phyloP scores from a whole-genome alignment of 2,797 vertebrate species.

The Eulemur coronatus region DNA sequence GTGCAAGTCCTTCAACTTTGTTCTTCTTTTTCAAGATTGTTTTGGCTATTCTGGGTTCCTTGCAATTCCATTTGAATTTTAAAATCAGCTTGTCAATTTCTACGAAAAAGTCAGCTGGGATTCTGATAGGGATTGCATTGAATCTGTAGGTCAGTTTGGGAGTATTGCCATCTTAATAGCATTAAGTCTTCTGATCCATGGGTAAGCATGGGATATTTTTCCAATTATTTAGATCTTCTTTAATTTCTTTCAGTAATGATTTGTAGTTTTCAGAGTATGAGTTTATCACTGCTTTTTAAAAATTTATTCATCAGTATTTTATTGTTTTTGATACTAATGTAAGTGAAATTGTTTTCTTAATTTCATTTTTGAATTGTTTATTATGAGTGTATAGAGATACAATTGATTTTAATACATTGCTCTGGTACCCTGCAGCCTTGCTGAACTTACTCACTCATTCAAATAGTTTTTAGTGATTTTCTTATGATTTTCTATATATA shows the following conservation, averaged over 20 bases:
- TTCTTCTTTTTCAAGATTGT: not conserved
- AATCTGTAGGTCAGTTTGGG: not conserved
- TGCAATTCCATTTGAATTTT: not conserved
- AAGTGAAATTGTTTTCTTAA: not conserved
- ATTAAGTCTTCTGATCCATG: not conserved
- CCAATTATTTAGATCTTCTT: not conserved
- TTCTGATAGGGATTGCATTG: not conserved
- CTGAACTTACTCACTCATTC: not conserved
- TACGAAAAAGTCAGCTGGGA: not conserved
- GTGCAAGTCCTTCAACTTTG: not conserved
- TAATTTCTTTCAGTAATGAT: not conserved
- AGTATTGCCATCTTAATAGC: not conserved
- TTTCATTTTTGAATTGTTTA: no score
- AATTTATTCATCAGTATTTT: not conserved
- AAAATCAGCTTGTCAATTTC: not conserved
- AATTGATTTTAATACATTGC: not conserved
- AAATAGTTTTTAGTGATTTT: not conserved
- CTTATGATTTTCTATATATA: not conserved
- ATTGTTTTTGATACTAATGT: not conserved
- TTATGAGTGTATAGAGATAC: not conserved
- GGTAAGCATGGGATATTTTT: not conserved
- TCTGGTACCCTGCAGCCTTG: not conserved
- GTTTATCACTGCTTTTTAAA: not conserved
- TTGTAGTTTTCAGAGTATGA: not conserved
- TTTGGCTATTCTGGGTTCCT: not conserved